Evolutionary conservation across 2,888 invertebrate species (phyloP).

Genomic region (Melikaiella ostensackeni): DNA sequence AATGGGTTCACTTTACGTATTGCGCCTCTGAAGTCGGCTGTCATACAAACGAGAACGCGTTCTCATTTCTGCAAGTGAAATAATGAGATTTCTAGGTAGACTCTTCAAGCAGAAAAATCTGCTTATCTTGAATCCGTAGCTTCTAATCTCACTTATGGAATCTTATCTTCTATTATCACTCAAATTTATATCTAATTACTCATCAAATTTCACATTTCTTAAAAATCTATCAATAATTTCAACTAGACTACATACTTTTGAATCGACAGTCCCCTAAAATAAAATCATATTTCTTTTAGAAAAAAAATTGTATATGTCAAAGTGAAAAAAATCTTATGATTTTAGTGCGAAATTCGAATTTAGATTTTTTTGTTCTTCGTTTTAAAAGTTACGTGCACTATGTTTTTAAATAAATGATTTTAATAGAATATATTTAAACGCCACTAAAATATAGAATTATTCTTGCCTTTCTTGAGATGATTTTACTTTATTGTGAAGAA

Average conservation of each 20-base stretch:
- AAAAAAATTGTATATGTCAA: neutral
- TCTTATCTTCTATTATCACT: neutral
- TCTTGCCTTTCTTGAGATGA: neutral
- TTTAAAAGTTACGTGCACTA: neutral
- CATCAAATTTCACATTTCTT: neutral
- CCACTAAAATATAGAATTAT: no score
- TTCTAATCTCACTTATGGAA: neutral
- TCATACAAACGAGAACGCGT: constrained; percentile 30
- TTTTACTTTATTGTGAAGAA: neutral
- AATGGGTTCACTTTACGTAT: constrained; percentile 23
- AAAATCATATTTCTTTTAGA: no score
- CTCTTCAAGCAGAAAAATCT: constrained; percentile 22
- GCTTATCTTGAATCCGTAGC: neutral
- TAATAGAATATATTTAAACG: neutral
- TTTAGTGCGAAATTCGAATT: neutral
- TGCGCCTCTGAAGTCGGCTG: constrained; percentile 16
- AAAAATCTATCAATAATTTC: neutral
- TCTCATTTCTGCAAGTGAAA: constrained; percentile 28
- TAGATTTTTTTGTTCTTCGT: neutral
- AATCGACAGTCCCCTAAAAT: no score
- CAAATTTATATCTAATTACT: neutral
- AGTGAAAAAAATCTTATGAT: neutral
- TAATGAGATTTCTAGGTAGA: constrained; percentile 32
- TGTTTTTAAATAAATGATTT: neutral
- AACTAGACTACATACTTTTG: no score